Conservation (phyloP, 2,113 vertebrate species). For the Onychorhynchus coronatus region DNA sequence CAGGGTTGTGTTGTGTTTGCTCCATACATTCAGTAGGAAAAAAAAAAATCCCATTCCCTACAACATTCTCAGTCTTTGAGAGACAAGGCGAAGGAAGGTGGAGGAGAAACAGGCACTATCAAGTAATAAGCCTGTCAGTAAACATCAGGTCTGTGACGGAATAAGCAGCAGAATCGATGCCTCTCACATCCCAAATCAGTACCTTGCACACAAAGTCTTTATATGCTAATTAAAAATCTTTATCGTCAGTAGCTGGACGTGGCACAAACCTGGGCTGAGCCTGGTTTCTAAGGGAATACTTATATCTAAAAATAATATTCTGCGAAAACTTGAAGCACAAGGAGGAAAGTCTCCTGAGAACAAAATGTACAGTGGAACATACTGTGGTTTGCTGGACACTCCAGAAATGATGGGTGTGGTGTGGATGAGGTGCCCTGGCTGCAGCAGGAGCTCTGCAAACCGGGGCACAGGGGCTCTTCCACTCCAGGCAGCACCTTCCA, state of each 20-base stretch:
- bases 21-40: background rate
- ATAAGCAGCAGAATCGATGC: background rate
- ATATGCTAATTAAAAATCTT: constrained; percentile 10
- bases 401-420: background rate
- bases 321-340: background rate
- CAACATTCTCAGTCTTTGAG: background rate
- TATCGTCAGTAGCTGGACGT: background rate
- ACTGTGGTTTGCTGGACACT: background rate
- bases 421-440: background rate
- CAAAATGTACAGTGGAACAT: background rate
- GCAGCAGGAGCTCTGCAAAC: background rate
- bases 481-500: accelerated
- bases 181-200: background rate
- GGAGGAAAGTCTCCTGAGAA: background rate
- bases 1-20: background rate
- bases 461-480: background rate
- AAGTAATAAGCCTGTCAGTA: background rate
- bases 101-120: background rate
- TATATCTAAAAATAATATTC: background rate
- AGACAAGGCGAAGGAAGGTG: background rate
- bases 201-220: background rate
- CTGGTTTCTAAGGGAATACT: background rate
- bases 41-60: background rate
- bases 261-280: background rate
- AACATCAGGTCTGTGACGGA: background rate